These are phyloP conservation scores for Tetranychus piercei DNA, from an alignment of 2,888 invertebrate genomes.

Conservation along the genomic window DNA sequence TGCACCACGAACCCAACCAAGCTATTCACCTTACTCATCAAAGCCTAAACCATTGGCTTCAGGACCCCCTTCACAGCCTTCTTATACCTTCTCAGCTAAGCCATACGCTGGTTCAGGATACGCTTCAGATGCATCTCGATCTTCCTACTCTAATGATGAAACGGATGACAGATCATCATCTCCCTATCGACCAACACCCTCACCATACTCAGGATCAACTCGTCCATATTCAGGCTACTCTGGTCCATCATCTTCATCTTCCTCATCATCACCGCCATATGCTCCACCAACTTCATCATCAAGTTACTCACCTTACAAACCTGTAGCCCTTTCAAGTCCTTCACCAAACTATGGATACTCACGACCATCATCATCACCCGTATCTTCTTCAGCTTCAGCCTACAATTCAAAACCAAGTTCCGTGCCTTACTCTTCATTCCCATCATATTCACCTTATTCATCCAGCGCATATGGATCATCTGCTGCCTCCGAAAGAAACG, in stretches of 20 bases:
- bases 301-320: slow-evolving; percentile 3
- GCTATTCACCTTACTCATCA: slow-evolving; percentile 5
- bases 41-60: slow-evolving; percentile 12
- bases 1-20: slow-evolving; percentile 11
- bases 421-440: background rate
- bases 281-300: background rate
- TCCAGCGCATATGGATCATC: background rate
- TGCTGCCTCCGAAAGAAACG: background rate
- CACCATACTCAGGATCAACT: background rate
- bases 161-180: background rate
- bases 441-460: slow-evolving; percentile 5
- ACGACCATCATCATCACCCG: background rate
- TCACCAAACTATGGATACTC: slow-evolving; percentile 2
- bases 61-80: slow-evolving; percentile 15
- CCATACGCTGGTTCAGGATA: background rate
- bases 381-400: background rate
- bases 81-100: background rate
- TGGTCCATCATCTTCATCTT: background rate
- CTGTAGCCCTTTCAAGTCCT: background rate
- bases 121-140: background rate
- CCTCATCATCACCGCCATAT: background rate
- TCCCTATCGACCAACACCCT: background rate
- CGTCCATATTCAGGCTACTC: background rate
- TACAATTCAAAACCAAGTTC: slow-evolving; percentile 4
- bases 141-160: background rate